phyloP scores from a whole-genome alignment of 2,888 invertebrate genomes.

The Macrophya alboannulata region DNA sequence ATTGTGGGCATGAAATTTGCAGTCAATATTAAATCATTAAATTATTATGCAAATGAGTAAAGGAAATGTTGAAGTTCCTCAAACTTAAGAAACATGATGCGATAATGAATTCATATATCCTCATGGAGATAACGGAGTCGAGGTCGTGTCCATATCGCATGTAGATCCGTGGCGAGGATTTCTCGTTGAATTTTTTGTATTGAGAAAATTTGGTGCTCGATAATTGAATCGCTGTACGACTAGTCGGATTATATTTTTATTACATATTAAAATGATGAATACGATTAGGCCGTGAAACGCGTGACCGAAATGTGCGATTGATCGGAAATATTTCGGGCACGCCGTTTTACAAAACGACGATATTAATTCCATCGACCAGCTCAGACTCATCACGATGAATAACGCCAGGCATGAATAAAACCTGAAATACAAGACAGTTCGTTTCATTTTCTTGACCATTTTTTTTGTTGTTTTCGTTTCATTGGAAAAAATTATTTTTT shows the following conservation, averaged over 20 bases:
- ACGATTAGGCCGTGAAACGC: constrained; percentile 87
- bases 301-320: constrained; percentile 85
- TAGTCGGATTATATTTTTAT: constrained; percentile 84
- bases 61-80: not conserved
- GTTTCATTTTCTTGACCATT: not conserved
- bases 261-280: constrained; percentile 89
- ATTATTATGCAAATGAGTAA: not conserved
- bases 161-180: not conserved
- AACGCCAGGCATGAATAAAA: constrained; percentile 90
- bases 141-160: not conserved
- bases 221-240: constrained; percentile 83
- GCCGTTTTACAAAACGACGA: constrained; percentile 84
- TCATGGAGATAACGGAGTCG: not conserved
- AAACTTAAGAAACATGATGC: not conserved
- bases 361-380: constrained; percentile 91
- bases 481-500: too few relatives aligned
- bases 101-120: not conserved
- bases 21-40: too few relatives aligned
- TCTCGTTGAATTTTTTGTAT: constrained; percentile 53
- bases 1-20: not conserved
- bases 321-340: constrained; percentile 82
- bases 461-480: too few relatives aligned
- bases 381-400: constrained; percentile 93
- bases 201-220: constrained; percentile 69
- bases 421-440: constrained; percentile 79